Base-by-base conservation (phyloP, 2,113 vertebrate species). In the Rhegmatorhina hoffmannsi region DNA sequence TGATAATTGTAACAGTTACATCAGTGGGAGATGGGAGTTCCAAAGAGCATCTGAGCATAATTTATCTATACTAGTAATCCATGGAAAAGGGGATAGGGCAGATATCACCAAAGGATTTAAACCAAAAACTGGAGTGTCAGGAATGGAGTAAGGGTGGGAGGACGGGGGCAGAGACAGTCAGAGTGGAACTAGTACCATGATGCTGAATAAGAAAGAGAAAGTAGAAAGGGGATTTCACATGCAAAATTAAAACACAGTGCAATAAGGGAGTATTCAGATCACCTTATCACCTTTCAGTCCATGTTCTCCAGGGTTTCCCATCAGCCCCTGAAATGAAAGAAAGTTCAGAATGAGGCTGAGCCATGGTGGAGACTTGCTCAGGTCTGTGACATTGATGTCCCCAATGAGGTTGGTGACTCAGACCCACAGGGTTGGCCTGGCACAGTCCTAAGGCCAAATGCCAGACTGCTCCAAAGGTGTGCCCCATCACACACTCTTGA, bases 271-370 rank as follows among this genome's bases (percentile, higher is more conserved):
- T 98, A 99, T 99, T 99, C 99, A 99, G 99, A 99, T 99, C 99
- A 99, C 99, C 99, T 99, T 99, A 99, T 99, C 99, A 99, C 99
- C 99, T 99, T 99, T 99, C 99, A 99, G 99, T 99, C 99, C 99
- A 97, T 99, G 98, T 96, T 99, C 99, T 98, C 99, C 99, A 97
- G 98, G 90, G 98, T 99, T 99, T 95, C 99, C 99, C 86, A 98
- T 98, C 97, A 99, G 98, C 67, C 99, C 99, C 99, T 99, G 97
- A 36, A 98, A 98, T 36, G 95, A 70, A 90, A 87, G 63, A 43
- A 77, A 53, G 63, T 44, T 53, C 46, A 58, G 44, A 73, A 29
- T 96, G 67, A 91, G 77, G 28, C 2, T 7, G 7, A 90, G 63
- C 28, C 40, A 44, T 6, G 10, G 17, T 6, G 18, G 69, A 73